Conservation (phyloP, 2,888 invertebrate species). For the Chymomyza fuscimana region DNA sequence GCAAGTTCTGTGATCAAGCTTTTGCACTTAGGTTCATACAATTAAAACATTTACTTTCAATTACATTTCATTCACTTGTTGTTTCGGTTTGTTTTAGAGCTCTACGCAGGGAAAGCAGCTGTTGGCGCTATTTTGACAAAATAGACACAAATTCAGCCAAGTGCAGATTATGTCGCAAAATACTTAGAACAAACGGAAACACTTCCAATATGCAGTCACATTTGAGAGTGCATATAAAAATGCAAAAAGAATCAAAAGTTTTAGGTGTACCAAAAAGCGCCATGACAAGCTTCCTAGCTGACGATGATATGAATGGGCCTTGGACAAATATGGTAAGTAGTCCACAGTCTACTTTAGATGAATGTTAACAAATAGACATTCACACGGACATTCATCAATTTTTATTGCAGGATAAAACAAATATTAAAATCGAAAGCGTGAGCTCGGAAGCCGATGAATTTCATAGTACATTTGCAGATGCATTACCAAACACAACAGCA, state of each 20-base stretch:
- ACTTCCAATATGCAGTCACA: background rate
- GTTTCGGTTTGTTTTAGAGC: too few relatives aligned
- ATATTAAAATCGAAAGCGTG: background rate
- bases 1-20: too few relatives aligned
- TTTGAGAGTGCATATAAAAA: background rate
- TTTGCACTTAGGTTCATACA: too few relatives aligned
- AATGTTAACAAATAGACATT: too few relatives aligned
- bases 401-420: background rate
- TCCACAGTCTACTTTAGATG: too few relatives aligned
- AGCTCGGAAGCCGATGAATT: background rate
- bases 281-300: background rate
- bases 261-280: background rate
- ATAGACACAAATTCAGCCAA: background rate
- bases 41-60: constrained; percentile 48
- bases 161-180: background rate
- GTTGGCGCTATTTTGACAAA: background rate
- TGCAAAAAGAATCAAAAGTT: background rate
- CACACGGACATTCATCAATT: background rate
- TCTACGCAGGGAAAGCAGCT: background rate
- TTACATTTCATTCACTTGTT: background rate
- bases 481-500: background rate
- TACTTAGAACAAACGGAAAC: background rate
- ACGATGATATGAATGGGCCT: background rate
- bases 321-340: background rate
- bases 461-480: background rate